Percentiles rank a stretch among this genome's conserved stretches.
Conservation (phyloP, 2,113 vertebrate genomes). For the Trochalopteron elliotii region DNA sequence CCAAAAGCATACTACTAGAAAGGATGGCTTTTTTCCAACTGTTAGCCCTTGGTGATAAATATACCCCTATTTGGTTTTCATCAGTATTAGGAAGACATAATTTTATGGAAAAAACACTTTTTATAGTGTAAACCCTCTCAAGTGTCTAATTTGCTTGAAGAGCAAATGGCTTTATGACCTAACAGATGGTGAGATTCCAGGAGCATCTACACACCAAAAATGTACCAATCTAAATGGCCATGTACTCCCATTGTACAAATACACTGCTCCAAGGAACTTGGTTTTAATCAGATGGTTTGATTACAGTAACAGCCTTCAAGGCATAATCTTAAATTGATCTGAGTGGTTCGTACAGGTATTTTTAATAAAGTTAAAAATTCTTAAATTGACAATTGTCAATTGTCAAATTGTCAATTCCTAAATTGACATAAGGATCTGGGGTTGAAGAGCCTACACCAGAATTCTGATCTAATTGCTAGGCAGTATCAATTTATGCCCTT, state of each 20-base stretch:
- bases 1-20: neutral
- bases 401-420: too few relatives aligned
- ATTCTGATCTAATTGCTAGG: neutral
- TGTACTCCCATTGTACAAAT: neutral
- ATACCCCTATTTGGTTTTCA: neutral
- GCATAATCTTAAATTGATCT: neutral
- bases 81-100: neutral
- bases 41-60: neutral
- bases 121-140: neutral
- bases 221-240: neutral
- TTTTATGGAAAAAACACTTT: neutral
- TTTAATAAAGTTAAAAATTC: neutral
- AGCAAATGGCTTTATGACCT: neutral
- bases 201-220: neutral
- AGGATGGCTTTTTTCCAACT: neutral
- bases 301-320: neutral
- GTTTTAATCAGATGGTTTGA: neutral
- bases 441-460: neutral
- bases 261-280: neutral
- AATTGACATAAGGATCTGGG: neutral
- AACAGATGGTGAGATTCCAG: neutral
- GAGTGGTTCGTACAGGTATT: neutral
- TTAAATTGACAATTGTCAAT: too few relatives aligned
- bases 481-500: rapidly evolving
- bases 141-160: neutral